phyloP scores from a whole-genome alignment of 2,888 invertebrate genomes.

The Luperina nickerlii region DNA sequence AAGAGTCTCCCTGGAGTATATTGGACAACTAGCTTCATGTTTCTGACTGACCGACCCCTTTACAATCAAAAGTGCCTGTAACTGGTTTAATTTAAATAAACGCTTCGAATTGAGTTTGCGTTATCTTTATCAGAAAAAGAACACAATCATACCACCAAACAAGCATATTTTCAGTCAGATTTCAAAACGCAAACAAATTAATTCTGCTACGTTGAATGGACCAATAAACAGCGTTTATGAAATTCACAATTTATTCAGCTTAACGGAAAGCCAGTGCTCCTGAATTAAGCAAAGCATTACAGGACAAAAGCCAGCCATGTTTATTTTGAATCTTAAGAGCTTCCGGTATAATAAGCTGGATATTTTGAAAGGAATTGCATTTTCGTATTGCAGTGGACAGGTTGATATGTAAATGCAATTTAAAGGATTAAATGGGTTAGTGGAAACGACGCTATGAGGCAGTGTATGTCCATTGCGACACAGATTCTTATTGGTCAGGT shows the following conservation, averaged over 20 bases:
- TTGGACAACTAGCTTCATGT: neutral
- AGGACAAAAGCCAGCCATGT: constrained; percentile 23
- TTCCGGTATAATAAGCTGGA: constrained; percentile 10
- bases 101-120: neutral
- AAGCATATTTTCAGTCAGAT: neutral
- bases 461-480: neutral
- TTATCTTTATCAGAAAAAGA: neutral
- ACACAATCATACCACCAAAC: neutral
- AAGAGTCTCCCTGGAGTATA: neutral
- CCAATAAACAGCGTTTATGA: constrained; percentile 41
- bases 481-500: too few relatives aligned
- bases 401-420: neutral
- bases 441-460: too few relatives aligned
- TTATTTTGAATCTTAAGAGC: constrained; percentile 33
- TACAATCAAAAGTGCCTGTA: neutral
- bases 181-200: constrained; percentile 13
- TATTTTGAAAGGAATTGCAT: constrained; percentile 35
- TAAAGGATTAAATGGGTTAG: neutral
- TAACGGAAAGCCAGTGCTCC: constrained; percentile 23
- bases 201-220: constrained; percentile 6
- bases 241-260: constrained; percentile 34
- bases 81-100: neutral
- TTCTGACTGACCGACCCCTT: neutral
- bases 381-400: constrained; percentile 26
- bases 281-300: constrained; percentile 24